Evolutionary conservation across 1,140 invertebrate genomes (phyloP), one percentile per base, ranked within the genome.

Genomic region (Propsilocerus akamusi): DNA sequence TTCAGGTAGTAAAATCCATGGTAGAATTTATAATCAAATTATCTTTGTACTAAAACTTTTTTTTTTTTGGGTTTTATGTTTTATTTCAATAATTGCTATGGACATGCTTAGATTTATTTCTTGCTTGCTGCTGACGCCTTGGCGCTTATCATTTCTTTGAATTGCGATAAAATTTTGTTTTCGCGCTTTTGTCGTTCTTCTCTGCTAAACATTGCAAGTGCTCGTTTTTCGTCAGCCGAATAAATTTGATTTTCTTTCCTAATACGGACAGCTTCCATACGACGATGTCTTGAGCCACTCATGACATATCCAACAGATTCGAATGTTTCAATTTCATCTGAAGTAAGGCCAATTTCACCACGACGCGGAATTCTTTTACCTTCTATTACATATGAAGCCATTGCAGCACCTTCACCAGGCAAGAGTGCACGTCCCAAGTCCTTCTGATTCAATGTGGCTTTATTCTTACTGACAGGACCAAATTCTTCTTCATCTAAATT

Each of bases 231-330:
- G 69, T 99, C 97, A 3, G 96, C 97, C 20, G 92, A 96, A 72
- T 99, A 97, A 65, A 99, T 95, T 72, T 99, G 93, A 73, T 99
- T 99, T 71, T 99, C 97, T 64, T 99, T 99, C 56, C 97, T 77
- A 48, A 99, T 83, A 72, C 97, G 88, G 2, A 99, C 96, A 58
- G 97, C 97, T 70, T 99, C 97, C 97, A 99, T 99, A 52, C 95
- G 80, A 10, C 97, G 84, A 76, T 99, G 96, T 59, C 96, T 83
- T 59, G 48, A 70, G 22, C 96, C 96, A 65, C 91, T 96, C 96
- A 99, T 99, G 0, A 99, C 95, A 60, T 87, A 90, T 12, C 96
- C 96, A 12, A 93, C 88, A n/a, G 81, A 72, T 67, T 99, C 97
- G 65, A 87, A 99, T 0, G 76, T 68, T 1, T 82, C 83, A 46